Evolutionary conservation across 92 coral and sea anemone genomes (phyloP), one percentile per base, ranked within the genome.

Genomic region (Phymanthus crucifer): DNA sequence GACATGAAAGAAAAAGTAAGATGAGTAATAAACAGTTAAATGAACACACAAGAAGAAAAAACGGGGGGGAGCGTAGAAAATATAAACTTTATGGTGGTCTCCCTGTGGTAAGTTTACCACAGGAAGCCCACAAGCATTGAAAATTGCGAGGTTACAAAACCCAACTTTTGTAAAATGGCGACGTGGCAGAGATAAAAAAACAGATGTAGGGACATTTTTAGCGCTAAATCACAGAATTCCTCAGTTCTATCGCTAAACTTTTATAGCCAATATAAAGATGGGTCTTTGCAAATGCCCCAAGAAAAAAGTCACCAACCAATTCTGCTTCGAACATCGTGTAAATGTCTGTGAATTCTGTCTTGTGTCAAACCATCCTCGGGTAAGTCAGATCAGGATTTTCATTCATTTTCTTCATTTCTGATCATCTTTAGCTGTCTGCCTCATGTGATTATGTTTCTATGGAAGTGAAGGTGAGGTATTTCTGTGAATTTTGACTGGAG

Each of bases 271-370:
- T 67, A 16, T 32, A 50, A 83, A n/a, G 73, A 96, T 93, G 99
- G 99, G 98, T 23, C 84, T 96, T 58, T 96, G 99, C 76, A 96
- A 96, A 84, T 96, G 99, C 72, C 97, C 99, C 18, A 96, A 93
- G 91, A 96, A 96, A 91, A 96, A 96, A 74, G 99, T 96, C 6
- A 96, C 99, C 27, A 96, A 94, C 33, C 99, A 96, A 61, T 96
- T 96, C 80, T 96, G 99, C 94, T 96, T 96, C 70, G 99, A 96
- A 96, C 99, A 96, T 82, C 99, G 99, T 38, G 98, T 96, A 50
- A 96, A 96, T 76, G 99, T 96, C 50, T 93, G 99, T 70, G 99
- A 96, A 89, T 88, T 87, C 76, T 96, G 99, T 74, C 89, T 96
- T 29, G 99, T 91, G 38, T 89, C 98, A 18, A 89, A 70, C 69